A percentile compares a stretch with the other conserved stretches of the same genome.
These are phyloP conservation scores for Serinus canaria DNA, from an alignment of 2,113 vertebrate species.

Conservation along the genomic window DNA sequence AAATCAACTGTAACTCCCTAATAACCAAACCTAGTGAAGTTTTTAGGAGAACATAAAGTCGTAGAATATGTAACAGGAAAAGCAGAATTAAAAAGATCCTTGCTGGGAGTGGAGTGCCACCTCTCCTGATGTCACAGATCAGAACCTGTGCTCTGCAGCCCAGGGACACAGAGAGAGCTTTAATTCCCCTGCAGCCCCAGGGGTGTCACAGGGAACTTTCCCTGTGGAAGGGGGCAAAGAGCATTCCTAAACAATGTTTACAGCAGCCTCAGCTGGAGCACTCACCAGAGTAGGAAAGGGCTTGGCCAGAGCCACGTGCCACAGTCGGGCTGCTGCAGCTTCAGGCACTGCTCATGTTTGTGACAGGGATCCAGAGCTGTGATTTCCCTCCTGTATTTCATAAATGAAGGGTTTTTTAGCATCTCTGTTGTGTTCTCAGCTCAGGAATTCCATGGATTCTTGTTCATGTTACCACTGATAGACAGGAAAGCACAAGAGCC, in stretches of 20 bases:
- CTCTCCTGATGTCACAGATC: neutral
- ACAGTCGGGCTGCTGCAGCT: neutral
- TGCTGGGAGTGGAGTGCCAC: neutral
- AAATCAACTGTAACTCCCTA: neutral
- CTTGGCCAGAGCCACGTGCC: neutral
- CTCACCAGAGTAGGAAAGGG: neutral
- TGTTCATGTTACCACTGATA: neutral
- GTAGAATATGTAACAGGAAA: neutral
- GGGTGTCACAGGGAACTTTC: neutral
- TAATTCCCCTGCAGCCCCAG: neutral
- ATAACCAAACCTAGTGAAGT: neutral
- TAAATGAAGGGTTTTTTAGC: neutral
- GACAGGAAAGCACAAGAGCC: neutral
- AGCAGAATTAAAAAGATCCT: neutral
- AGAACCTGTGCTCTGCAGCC: neutral
- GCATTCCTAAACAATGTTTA: neutral
- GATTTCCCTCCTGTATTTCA: neutral
- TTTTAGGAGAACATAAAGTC: neutral
- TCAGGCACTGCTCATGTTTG: rapidly evolving
- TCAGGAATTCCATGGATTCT: neutral
- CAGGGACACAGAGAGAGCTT: neutral
- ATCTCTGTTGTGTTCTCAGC: neutral
- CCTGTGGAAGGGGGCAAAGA: neutral
- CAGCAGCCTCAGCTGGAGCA: neutral
- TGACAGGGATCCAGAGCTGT: neutral